Evolutionary conservation across 1,140 invertebrate species (phyloP), one percentile per base, ranked within the genome.

Genomic region (Eriocheir sinensis): DNA sequence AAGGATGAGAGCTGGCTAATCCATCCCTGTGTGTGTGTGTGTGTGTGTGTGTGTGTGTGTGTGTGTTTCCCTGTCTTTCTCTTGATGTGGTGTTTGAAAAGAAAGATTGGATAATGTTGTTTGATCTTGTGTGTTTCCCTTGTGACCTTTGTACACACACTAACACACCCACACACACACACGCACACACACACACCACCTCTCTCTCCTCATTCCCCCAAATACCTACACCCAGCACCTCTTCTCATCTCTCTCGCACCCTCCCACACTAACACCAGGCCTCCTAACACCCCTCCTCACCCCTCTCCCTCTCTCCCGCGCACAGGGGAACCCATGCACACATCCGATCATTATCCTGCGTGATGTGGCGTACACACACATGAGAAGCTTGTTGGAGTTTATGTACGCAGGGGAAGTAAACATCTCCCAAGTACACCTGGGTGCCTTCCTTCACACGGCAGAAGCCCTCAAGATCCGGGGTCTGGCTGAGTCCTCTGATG

Each of bases 341-440:
- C 98, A 98, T 97, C 98, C 98, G 30, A 98, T 98, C 97, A 98
- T 98, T 96, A 98, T 95, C 40, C 91, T 95, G 97, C 97, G 98
- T 96, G 98, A 98, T 97, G 98, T 98, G 27, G 97, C 97, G 40
- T 98, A 98, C 96, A 97, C 98, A 96, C 98, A 98, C 96, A 97
- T 98, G 93, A 97, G 98, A 96, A 98, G 98, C 95, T 97, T 98
- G 53, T 97, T 98, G 95, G 98, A 98, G 96, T 98, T 98, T 96
- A 98, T 98, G 98, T 99, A 99, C 96, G 97, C 98, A 96, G 98
- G 98, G 92, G 98, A 99, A 97, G 98, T 99, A 12, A 99, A 99
- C 96, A 98, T 99, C 91, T 98, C 98, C 95, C 98, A 99, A 96
- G 98, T 98, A 95, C 98, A 99, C 96, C 97, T 99, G 96, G 97